Evolutionary conservation across 1,140 invertebrate species (phyloP), one percentile per base, ranked within the genome.

Genomic region (Trachymyrmex cornetzi): DNA sequence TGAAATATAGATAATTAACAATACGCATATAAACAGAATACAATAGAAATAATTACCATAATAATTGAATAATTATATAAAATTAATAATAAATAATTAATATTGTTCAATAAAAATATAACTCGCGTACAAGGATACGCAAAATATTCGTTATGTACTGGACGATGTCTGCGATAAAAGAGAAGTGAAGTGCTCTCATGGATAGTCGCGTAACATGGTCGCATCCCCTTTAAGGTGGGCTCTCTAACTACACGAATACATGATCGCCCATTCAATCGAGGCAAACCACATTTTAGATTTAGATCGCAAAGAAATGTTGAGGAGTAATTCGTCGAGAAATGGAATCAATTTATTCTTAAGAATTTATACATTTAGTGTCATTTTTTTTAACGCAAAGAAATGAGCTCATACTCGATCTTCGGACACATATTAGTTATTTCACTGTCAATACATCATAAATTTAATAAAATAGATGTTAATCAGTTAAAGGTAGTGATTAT

Each of bases 151-250:
- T 55, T 71, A 55, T 38, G 14, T 24, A 3, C 0, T 38, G 11
- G 1, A 11, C 11, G 30, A 71, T 57, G 24, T 64, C 24, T 16
- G 19, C 59, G 7, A 59, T 24, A 34, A 53, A 24, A 77, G 57
- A 27, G 44, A 75, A 22, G 24, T 77, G 44, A 75, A 22, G 24
- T 77, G 57, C 57, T 61, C 34, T 66, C 22, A 22, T 19, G 74
- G 38, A 75, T 14, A 85, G 61, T 12, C 16, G 24, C 82, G 59
- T 27, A 79, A 77, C 19, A 79, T 79, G 48, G 82, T 66, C 24
- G 38, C 12, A 79, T 85, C 82, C 74, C 61, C 82, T 85, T 85
- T 85, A 85, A 85, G 59, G 30, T 38, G 30, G 61, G 57, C 48
- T 57, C 53, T 72, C 53, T 67, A 53, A 44, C 57, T 77, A 50